A percentile compares a stretch with the other conserved stretches of the same genome.
These are phyloP conservation scores for Lepeophtheirus nordmannii DNA, from an alignment of 2,888 invertebrate genomes.

Conservation along the genomic window DNA sequence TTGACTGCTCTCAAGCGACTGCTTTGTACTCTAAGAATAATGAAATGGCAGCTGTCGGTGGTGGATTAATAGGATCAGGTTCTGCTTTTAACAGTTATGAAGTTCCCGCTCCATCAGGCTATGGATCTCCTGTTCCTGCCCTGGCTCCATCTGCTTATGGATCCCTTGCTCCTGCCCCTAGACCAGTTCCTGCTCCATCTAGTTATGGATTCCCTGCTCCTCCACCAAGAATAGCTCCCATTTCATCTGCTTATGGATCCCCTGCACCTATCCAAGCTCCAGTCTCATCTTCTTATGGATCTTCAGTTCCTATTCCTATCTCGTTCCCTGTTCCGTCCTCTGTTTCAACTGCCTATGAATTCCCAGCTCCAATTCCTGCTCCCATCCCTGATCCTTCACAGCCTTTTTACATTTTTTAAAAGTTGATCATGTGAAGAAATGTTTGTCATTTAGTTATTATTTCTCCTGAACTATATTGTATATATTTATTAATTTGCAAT, in stretches of 20 bases:
- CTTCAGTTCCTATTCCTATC: not conserved
- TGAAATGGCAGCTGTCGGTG: conserved; percentile 30
- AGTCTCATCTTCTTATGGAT: not conserved
- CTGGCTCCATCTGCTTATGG: not conserved
- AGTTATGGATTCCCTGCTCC: not conserved
- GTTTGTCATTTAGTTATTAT: no score
- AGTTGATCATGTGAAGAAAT: no score
- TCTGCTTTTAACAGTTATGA: not conserved
- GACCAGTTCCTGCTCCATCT: not conserved
- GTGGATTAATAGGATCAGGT: not conserved
- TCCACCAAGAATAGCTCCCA: not conserved
- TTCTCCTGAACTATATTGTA: no score
- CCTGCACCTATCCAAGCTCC: not conserved
- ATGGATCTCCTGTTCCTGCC: not conserved
- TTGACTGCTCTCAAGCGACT: conserved; percentile 65
- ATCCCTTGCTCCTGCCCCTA: not conserved
- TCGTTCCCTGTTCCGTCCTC: not conserved
- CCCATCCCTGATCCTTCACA: not conserved
- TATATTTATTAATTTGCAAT: no score
- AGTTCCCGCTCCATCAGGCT: not conserved
- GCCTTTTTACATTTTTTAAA: no score
- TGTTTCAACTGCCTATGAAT: not conserved
- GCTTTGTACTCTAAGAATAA: conserved; percentile 63
- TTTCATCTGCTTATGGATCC: not conserved
- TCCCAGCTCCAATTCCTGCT: not conserved